Conservation (phyloP, 2,113 vertebrate species). For the human region GRCh38 chr7:31898001-31898500, state of each 20-base stretch:
- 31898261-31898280: conserved; percentile 6
- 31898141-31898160: neutral
- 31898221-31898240: neutral
- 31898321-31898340: neutral
- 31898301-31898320: neutral
- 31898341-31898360: neutral
- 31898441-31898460: neutral
- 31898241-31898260: neutral
- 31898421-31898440: neutral
- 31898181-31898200: neutral
- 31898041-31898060: too few species aligned
- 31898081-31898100: neutral
- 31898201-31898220: neutral
- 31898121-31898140: neutral
- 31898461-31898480: neutral
- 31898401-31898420: neutral
- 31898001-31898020: neutral
- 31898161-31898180: neutral
- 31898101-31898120: neutral
- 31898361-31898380: neutral
- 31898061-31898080: neutral
- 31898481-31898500: neutral
- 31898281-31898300: neutral
- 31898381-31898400: neutral
- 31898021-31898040: neutral